These are phyloP conservation scores for Pygoscelis adeliae DNA, from an alignment of 2,113 vertebrate genomes.

Conservation along the genomic window DNA sequence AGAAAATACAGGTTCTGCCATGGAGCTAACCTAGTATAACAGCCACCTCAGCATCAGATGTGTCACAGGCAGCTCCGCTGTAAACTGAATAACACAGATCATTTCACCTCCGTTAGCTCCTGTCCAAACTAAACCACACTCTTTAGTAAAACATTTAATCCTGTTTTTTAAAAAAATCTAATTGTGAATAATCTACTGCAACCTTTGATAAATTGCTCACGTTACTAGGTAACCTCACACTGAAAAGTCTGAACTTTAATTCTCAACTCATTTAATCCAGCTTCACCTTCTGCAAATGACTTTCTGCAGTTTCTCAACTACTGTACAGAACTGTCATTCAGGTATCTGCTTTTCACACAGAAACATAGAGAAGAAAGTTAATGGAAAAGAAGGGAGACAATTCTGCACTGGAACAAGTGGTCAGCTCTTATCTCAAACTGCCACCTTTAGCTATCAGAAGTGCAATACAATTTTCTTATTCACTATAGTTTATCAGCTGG, in stretches of 20 bases:
- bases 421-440: neutral
- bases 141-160: rapidly evolving
- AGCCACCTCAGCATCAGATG: neutral
- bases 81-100: rapidly evolving
- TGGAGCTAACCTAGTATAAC: neutral
- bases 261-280: neutral
- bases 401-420: neutral
- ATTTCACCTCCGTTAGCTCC: neutral
- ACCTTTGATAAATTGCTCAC: neutral
- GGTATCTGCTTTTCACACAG: neutral
- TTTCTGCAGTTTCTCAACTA: neutral
- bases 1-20: neutral
- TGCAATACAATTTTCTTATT: neutral
- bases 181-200: neutral
- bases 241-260: neutral
- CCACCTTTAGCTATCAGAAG: neutral
- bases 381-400: neutral
- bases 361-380: neutral
- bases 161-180: neutral
- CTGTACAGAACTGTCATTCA: neutral
- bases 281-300: neutral
- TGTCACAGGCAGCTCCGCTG: neutral
- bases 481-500: neutral
- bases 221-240: neutral
- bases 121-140: neutral